Evolutionary conservation across 2,797 vertebrate genomes (phyloP), one percentile per base, ranked within the genome.

Genomic region (Pipistrellus nathusii): DNA sequence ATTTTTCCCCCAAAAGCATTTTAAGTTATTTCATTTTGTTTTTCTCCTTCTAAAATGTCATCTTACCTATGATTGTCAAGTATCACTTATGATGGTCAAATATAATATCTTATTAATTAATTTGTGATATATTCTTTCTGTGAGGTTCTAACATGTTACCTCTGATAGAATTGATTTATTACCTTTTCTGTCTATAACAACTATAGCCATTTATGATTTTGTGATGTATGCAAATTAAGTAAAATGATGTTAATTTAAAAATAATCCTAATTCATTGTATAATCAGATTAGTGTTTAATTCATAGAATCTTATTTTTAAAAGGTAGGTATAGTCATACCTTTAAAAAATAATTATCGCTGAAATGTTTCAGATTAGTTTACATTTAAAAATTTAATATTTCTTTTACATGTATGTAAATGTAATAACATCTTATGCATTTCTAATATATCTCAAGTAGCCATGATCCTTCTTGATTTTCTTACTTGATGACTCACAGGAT

Each of bases 301-400:
- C 44, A 78, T 32, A 88, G 27, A 38, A 51, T 77, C 17, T 77
- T 84, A 78, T 57, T 72, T 55, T 72, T 48, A 71, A 94, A 69
- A 86, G 3, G 0, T 86, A 88, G 14, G 62, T 30, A 48, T 14
- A 27, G 27, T 84, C 35, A 93, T 14, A 11, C 0, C 17, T 91
- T 91, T 77, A n/a, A 91, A 86, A 90, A 32, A 73, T 46, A 71
- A 71, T 82, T 32, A 80, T 84, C 25, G 48, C 8, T n/a, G 5
- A 53, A 15, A 9, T 83, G 5, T 72, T 94, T 85, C 85, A 94
- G 82, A 76, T 46, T 84, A 62, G 12, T 51, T 66, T 81, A 76
- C 12, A 66, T 35, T 87, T 32, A 93, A 94, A 83, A n/a, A 51
- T 17, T 57, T 80, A 88, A 23, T 87, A 94, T 68, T 85, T 73